Base-by-base conservation (phyloP, 2,888 invertebrate genomes). In the Muschampia plurimacula region DNA sequence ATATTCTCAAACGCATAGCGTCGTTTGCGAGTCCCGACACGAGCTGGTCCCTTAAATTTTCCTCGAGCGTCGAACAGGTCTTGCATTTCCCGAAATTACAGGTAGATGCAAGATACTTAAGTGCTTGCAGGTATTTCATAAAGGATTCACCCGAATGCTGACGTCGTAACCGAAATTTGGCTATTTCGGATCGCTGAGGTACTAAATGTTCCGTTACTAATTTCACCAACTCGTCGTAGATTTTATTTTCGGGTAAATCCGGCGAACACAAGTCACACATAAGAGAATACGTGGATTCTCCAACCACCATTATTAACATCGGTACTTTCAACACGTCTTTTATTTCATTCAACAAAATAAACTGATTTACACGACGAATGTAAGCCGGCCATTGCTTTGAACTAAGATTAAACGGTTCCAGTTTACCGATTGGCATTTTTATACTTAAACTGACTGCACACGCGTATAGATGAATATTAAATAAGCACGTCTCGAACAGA, bases 1-100 rank as follows among this genome's bases (percentile, higher is more conserved):
- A 49, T 49, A 49, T 49, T 49, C 49, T 49, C 49, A 13, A 49
- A n/a, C 49, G 49, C 49, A 49, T 49, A n/a, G 49, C 49, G 49
- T 49, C 49, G n/a, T 49, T 49, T 5, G 49, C n/a, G 13, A 49
- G 49, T 49, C 49, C 49, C n/a, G 49, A 49, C 49, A 49, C 49
- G 49, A 49, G n/a, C n/a, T 49, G 49, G 49, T 49, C 49, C 49
- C 49, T 49, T n/a, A 49, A 49, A 49, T 49, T 49, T n/a, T 49
- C 49, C n/a, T 49, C 49, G 6, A 49, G 49, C 49, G 49, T 52
- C 15, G 52, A 52, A 52, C 52, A 52, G 2, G 52, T 52, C 15
- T 52, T 52, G 15, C 52, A 52, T 52, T 52, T 52, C 15, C 52
- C 52, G 15, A 52, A 52, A 52, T 52, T 52, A 52, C 52, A 52